Conservation (phyloP, 2,888 invertebrate species). For the Drosophila phalerata region DNA sequence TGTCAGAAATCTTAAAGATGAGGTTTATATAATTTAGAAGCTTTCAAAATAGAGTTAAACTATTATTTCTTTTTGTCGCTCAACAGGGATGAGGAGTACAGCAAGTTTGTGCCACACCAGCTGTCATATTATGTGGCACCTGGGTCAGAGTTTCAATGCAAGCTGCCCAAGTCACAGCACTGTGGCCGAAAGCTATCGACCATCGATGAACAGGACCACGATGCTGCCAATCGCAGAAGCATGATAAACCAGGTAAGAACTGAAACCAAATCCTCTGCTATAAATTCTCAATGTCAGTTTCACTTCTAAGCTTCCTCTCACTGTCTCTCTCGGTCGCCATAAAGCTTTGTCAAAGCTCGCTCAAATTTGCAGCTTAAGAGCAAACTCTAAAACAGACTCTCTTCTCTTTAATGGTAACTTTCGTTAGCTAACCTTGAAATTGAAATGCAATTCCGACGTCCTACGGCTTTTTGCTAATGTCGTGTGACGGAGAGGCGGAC, state of each 20-base stretch:
- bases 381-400: neutral
- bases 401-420: constrained; percentile 56
- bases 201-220: constrained; percentile 75
- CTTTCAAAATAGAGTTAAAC: no score
- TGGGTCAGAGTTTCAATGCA: constrained; percentile 71
- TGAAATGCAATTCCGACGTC: constrained; percentile 17
- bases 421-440: constrained; percentile 44
- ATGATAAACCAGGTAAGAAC: constrained; percentile 75
- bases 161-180: constrained; percentile 45
- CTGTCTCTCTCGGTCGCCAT: neutral
- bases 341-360: constrained; percentile 9
- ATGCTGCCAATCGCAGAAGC: constrained; percentile 69
- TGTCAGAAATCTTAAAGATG: no score
- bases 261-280: neutral
- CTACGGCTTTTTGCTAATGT: constrained; percentile 1
- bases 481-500: neutral
- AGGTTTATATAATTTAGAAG: neutral
- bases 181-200: constrained; percentile 55
- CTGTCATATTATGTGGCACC: constrained; percentile 78
- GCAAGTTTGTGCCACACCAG: constrained; percentile 76
- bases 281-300: neutral
- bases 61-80: neutral
- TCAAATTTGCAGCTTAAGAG: constrained; percentile 17
- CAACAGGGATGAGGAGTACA: constrained; percentile 81
- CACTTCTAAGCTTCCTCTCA: neutral